phyloP scores from a whole-genome alignment of 2,113 vertebrate species.

The Strigops habroptila region DNA sequence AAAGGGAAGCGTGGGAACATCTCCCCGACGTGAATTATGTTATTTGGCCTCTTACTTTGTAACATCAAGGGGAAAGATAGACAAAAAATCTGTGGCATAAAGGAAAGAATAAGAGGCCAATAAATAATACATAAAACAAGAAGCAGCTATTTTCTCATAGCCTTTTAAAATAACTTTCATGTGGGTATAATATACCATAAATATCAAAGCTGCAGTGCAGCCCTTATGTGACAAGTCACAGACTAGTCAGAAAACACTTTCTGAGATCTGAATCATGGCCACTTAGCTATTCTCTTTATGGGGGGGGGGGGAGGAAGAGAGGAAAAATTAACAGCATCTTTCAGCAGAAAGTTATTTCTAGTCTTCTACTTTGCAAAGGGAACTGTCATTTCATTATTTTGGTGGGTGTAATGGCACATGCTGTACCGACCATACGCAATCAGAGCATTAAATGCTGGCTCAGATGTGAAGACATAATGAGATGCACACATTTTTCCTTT shows the following conservation, averaged over 20 bases:
- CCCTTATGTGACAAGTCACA: not conserved
- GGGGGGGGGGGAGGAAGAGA: not conserved
- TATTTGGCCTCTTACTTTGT: not conserved
- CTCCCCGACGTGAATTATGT: rapidly evolving
- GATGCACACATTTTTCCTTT: constrained; percentile 32
- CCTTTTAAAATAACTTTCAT: constrained; percentile 24
- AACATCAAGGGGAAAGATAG: not conserved
- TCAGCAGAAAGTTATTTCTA: constrained; percentile 65
- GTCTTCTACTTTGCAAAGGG: constrained; percentile 37
- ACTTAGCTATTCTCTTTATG: not conserved
- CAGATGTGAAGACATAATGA: constrained; percentile 46
- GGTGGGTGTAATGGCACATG: constrained; percentile 65
- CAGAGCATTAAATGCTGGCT: constrained; percentile 59
- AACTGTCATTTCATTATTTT: constrained; percentile 55
- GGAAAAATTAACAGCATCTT: constrained; percentile 40
- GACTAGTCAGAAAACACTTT: constrained; percentile 36
- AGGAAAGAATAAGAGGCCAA: not conserved
- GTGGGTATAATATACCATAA: not conserved
- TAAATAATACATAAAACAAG: constrained; percentile 38
- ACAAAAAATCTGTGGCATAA: not conserved
- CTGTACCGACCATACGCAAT: constrained; percentile 61
- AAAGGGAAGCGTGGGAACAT: not conserved
- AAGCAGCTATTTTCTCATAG: not conserved
- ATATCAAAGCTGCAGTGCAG: constrained; percentile 37
- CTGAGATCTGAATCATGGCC: constrained; percentile 40